These are phyloP conservation scores for Stercorarius parasiticus DNA, from an alignment of 2,113 vertebrate genomes.

Conservation along the genomic window DNA sequence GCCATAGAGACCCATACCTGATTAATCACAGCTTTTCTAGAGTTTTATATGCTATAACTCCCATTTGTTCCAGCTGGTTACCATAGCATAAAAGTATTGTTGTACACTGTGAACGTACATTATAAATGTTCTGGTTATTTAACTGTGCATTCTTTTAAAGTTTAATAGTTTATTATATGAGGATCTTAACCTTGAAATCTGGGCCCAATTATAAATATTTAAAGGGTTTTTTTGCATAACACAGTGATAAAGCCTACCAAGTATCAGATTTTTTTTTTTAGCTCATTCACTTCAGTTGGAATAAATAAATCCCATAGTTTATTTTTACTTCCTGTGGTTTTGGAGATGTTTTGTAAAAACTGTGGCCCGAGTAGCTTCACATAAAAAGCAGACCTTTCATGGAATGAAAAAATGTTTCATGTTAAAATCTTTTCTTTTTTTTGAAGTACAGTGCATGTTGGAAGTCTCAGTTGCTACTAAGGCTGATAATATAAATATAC, in stretches of 20 bases:
- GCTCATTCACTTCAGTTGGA: background rate
- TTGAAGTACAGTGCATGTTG: background rate
- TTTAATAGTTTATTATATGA: background rate
- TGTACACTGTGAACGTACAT: background rate
- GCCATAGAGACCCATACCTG: background rate
- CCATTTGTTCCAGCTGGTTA: constrained; percentile 49
- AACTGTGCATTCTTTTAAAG: background rate
- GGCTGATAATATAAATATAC: background rate
- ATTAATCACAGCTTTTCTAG: constrained; percentile 40
- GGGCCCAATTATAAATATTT: background rate
- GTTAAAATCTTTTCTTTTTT: background rate
- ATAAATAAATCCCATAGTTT: background rate
- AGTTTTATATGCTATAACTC: background rate
- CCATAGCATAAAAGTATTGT: constrained; percentile 4
- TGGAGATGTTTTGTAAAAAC: background rate
- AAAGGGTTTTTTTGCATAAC: background rate
- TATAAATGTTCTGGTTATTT: constrained; percentile 36
- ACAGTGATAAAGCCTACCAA: background rate
- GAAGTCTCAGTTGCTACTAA: background rate
- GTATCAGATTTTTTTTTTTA: background rate
- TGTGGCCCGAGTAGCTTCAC: background rate
- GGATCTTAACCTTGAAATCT: constrained; percentile 8
- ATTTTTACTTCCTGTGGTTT: background rate
- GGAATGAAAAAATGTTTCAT: background rate
- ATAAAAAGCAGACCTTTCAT: background rate